Percentiles rank a stretch among this genome's conserved stretches.
Evolutionary conservation across 2,797 vertebrate genomes (phyloP).

Genomic region (Coendou prehensilis): DNA sequence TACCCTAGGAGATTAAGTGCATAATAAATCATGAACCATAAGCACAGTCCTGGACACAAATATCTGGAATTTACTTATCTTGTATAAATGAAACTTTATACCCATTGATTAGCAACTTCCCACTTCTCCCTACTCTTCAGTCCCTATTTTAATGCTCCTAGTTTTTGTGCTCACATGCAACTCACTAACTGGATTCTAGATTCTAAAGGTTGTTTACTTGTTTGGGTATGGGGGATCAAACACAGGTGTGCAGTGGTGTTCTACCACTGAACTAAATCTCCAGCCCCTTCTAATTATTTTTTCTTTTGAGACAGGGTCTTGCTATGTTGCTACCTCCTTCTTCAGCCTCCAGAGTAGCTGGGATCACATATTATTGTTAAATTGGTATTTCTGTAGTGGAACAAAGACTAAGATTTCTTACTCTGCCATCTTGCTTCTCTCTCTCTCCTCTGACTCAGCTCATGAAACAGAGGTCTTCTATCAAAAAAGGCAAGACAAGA

Average conservation of each 20-base stretch:
- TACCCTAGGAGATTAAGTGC: background rate
- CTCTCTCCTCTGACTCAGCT: background rate
- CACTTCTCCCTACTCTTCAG: background rate
- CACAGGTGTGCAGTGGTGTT: background rate
- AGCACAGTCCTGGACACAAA: background rate
- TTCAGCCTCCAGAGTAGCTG: background rate
- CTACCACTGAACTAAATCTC: background rate
- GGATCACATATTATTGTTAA: background rate
- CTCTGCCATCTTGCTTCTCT: background rate
- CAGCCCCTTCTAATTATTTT: background rate
- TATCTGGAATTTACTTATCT: background rate
- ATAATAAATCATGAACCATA: background rate
- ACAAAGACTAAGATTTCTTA: background rate
- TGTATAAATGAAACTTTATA: background rate
- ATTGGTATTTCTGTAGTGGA: background rate
- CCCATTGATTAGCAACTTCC: background rate
- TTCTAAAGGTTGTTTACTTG: background rate
- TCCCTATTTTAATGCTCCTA: background rate
- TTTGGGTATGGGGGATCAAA: background rate
- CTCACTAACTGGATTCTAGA: background rate
- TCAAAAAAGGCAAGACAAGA: background rate
- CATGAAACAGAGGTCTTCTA: background rate
- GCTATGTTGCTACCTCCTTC: background rate
- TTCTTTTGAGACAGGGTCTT: background rate
- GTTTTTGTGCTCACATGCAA: background rate